Percentiles rank a stretch among this genome's conserved stretches.
Conservation (phyloP, 2,888 invertebrate genomes). For the Oxytorus armatus region DNA sequence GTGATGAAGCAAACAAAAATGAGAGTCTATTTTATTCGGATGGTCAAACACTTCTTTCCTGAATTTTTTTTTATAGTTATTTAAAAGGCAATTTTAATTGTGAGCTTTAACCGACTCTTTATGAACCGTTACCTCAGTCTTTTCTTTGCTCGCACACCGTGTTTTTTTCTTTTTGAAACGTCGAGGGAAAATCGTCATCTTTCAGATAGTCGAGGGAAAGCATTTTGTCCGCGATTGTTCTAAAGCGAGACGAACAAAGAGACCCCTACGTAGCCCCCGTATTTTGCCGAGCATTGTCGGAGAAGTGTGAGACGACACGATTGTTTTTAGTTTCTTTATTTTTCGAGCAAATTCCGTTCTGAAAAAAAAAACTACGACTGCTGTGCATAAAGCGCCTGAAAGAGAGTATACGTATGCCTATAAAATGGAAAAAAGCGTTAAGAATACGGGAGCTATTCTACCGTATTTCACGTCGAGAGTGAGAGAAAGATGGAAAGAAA, state of each 20-base stretch:
- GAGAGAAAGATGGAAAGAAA: slow-evolving; percentile 9
- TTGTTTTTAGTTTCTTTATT: slow-evolving; percentile 31
- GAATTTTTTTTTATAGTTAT: slow-evolving; percentile 27
- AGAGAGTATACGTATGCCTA: slow-evolving; percentile 2
- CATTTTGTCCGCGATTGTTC: slow-evolving; percentile 59
- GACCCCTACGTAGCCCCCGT: slow-evolving; percentile 13
- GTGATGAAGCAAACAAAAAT: not conserved
- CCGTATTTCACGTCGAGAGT: slow-evolving; percentile 7
- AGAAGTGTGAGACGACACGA: slow-evolving; percentile 34
- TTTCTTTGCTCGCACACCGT: not conserved
- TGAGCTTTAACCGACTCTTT: slow-evolving; percentile 18
- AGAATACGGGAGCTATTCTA: slow-evolving; percentile 29
- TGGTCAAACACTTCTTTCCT: not conserved
- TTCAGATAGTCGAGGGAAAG: slow-evolving; percentile 38
- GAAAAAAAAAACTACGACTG: slow-evolving; percentile 41
- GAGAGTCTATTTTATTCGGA: not conserved
- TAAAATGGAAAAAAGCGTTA: slow-evolving; percentile 16
- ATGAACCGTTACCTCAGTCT: not conserved
- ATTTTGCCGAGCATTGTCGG: slow-evolving; percentile 48
- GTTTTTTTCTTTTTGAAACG: slow-evolving; percentile 9
- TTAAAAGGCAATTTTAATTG: slow-evolving; percentile 29
- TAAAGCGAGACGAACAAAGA: slow-evolving; percentile 52
- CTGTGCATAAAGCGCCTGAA: slow-evolving; percentile 21
- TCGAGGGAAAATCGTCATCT: slow-evolving; percentile 36
- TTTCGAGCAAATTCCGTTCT: slow-evolving; percentile 46